Evolutionary conservation across 2,888 invertebrate species (phyloP), one percentile per base, ranked within the genome.

Genomic region (Macrostomum cliftonense): DNA sequence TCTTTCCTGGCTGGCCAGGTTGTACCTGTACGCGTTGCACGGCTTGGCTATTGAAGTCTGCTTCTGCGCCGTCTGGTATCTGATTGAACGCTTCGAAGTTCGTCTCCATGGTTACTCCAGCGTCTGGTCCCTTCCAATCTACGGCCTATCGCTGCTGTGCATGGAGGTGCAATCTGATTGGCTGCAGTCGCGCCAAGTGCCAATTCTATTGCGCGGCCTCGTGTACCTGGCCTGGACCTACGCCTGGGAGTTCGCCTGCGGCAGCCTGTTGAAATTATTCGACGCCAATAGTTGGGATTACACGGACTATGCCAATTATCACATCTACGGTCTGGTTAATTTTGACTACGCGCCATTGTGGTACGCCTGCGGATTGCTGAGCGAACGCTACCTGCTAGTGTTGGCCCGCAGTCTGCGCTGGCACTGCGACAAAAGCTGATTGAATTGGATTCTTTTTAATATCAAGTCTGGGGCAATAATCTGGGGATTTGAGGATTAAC

Each of bases 281-380:
- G 38, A 28, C 12, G 28, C 37, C 28, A 19, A 47, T 19, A 49
- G 49, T 16, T 49, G 49, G 49, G 48, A 49, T 21, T 49, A 49
- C 20, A 49, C 49, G 9, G 48, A 39, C n/a, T 49, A 49, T 49
- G 46, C 49, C 12, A 49, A 48, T 37, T 49, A 36, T 46, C 49
- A 49, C 49, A 19, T 49, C 14, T 49, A 47, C 38, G 49, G 49
- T n/a, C 7, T 49, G 19, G 38, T 49, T 14, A 49, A 49, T 39
- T 49, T 49, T 20, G 49, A 49, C 19, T 49, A 49, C 47, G 49
- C 49, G 12, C 49, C 49, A 14, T n/a, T 49, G 14, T 49, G 49
- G 49, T 49, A 21, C 37, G 13, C 49, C 14, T 28, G 16, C 5
- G 16, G 38, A 12, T 13, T 49, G 14, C 14, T 49, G 11, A n/a